Conservation (phyloP, 2,888 invertebrate genomes). For the Shargacucullia verbasci region DNA sequence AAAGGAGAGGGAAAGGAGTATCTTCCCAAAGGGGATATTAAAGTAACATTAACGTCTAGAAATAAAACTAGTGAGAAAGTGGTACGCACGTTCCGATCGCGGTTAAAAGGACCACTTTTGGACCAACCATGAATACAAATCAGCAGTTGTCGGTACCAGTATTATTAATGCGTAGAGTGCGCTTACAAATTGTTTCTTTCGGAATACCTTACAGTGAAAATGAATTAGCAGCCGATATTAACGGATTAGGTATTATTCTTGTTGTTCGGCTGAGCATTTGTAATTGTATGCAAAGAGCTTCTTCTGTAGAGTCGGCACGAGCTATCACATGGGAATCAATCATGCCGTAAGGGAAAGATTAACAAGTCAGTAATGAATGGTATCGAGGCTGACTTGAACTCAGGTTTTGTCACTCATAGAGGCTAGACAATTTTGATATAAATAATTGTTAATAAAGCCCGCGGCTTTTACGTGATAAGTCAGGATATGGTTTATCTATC, state of each 20-base stretch:
- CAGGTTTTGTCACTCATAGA: no score
- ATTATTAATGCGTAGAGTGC: conserved; percentile 40
- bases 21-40: conserved; percentile 3
- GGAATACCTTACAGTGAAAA: conserved; percentile 13
- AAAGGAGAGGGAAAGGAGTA: no score
- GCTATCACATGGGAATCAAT: no score
- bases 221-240: conserved; percentile 4
- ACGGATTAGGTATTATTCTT: background rate
- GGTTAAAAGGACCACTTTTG: conserved; percentile 41
- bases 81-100: conserved; percentile 41
- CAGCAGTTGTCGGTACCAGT: conserved; percentile 30
- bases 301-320: no score
- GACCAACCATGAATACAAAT: conserved; percentile 46
- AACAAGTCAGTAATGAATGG: no score
- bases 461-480: no score
- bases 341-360: no score
- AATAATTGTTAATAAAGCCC: no score
- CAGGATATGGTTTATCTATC: no score
- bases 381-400: no score
- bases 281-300: background rate
- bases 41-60: conserved; percentile 20
- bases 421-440: no score
- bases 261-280: background rate
- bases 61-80: conserved; percentile 32
- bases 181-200: conserved; percentile 29